Percentiles rank a stretch among this genome's conserved stretches.
Conservation (phyloP, 2,888 invertebrate genomes). For the Neuroscelio doddi region DNA sequence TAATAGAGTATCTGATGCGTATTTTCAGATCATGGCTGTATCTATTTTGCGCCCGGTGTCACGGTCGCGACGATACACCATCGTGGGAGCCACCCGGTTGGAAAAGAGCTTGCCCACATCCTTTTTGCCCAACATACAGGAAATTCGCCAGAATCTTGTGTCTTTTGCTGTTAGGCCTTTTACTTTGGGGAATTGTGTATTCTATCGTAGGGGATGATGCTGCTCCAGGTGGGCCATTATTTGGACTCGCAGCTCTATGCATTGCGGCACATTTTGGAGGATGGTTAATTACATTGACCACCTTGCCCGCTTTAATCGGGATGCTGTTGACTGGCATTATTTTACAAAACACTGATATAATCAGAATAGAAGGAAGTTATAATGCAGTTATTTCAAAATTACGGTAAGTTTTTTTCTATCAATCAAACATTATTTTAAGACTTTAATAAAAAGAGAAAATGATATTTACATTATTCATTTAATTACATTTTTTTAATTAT, state of each 20-base stretch:
- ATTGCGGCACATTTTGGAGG: slow-evolving; percentile 88
- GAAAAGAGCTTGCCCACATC: slow-evolving; percentile 87
- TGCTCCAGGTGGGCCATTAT: slow-evolving; percentile 88
- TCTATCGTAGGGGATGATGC: slow-evolving; percentile 84
- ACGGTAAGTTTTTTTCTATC: slow-evolving; percentile 74
- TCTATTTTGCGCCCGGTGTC: slow-evolving; percentile 85
- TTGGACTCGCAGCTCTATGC: slow-evolving; percentile 82
- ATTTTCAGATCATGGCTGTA: slow-evolving; percentile 86
- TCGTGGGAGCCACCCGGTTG: slow-evolving; percentile 89
- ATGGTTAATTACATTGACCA: slow-evolving; percentile 84
- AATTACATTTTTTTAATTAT: too few relatives aligned
- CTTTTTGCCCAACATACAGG: slow-evolving; percentile 88
- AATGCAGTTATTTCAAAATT: slow-evolving; percentile 80
- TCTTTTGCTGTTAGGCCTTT: slow-evolving; percentile 81
- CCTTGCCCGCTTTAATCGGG: slow-evolving; percentile 88
- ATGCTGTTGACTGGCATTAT: slow-evolving; percentile 89
- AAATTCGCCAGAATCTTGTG: slow-evolving; percentile 86
- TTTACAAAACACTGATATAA: slow-evolving; percentile 82
- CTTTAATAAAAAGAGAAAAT: too few relatives aligned
- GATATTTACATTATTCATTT: too few relatives aligned
- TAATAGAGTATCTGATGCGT: too few relatives aligned
- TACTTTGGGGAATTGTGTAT: slow-evolving; percentile 85
- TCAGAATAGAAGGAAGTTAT: slow-evolving; percentile 81
- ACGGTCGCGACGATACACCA: slow-evolving; percentile 79
- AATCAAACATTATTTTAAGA: neutral